Evolutionary conservation across 2,113 vertebrate species (phyloP).

Genomic region (Hyperoodon ampullatus): DNA sequence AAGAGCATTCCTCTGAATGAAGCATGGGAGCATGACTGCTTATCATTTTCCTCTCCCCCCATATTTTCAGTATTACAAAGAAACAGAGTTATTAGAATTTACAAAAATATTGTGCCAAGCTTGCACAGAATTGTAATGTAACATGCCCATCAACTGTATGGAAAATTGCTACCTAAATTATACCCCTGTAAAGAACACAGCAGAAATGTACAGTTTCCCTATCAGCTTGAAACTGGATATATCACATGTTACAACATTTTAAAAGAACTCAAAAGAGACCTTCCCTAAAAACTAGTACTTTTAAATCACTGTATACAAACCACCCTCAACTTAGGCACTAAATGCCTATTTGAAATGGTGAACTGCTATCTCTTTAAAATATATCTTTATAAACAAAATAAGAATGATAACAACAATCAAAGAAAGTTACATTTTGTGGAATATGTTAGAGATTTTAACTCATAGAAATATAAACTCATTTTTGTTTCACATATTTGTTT

Average conservation of each 20-base stretch:
- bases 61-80: neutral
- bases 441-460: neutral
- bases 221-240: slow-evolving; percentile 26
- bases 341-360: neutral
- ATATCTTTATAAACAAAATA: slow-evolving; percentile 21
- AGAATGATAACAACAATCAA: neutral
- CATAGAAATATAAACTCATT: neutral
- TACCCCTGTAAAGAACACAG: neutral
- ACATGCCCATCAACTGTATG: neutral
- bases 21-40: neutral
- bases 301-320: neutral
- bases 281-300: neutral
- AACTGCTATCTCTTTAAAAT: neutral
- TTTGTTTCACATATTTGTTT: neutral
- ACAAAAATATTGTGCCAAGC: neutral
- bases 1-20: neutral
- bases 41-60: neutral
- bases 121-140: neutral
- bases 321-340: neutral
- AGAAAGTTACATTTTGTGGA: neutral
- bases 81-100: slow-evolving; percentile 20
- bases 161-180: slow-evolving; percentile 33
- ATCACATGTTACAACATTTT: neutral
- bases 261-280: neutral
- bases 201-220: neutral